phyloP scores from a whole-genome alignment of 2,888 invertebrate genomes.

The Fragum fragum region DNA sequence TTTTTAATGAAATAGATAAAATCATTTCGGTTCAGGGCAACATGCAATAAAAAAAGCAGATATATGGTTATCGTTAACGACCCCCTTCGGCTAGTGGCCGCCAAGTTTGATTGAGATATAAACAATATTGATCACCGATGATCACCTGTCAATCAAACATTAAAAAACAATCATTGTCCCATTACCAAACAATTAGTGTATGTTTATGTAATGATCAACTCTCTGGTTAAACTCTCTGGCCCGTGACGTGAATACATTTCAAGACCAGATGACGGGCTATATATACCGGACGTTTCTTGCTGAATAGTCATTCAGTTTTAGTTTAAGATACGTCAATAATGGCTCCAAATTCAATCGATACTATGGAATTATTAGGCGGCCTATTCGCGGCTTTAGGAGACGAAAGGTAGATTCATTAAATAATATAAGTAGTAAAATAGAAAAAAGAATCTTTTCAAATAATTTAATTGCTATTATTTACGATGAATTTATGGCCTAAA shows the following conservation, averaged over 20 bases:
- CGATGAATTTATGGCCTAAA: no score
- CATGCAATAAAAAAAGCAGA: neutral
- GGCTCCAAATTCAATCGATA: neutral
- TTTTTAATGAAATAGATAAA: no score
- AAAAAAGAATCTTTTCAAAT: no score
- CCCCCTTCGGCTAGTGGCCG: neutral
- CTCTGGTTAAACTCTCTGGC: no score
- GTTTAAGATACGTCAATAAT: neutral
- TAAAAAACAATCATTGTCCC: constrained; percentile 19
- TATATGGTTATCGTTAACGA: neutral
- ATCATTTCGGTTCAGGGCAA: neutral
- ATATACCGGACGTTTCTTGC: neutral
- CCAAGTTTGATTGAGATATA: constrained; percentile 16
- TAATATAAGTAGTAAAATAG: no score
- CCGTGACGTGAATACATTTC: neutral
- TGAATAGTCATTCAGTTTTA: neutral
- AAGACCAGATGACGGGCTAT: neutral
- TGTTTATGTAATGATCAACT: constrained; percentile 13
- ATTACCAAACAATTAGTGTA: constrained; percentile 22
- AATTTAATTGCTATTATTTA: no score
- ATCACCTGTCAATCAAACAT: constrained; percentile 25
- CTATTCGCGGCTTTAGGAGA: neutral
- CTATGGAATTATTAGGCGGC: neutral
- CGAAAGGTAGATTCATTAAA: neutral
- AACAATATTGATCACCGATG: constrained; percentile 23